Evolutionary conservation across 1,140 invertebrate species (phyloP).

Genomic region (Lepidotrigona ventralis): DNA sequence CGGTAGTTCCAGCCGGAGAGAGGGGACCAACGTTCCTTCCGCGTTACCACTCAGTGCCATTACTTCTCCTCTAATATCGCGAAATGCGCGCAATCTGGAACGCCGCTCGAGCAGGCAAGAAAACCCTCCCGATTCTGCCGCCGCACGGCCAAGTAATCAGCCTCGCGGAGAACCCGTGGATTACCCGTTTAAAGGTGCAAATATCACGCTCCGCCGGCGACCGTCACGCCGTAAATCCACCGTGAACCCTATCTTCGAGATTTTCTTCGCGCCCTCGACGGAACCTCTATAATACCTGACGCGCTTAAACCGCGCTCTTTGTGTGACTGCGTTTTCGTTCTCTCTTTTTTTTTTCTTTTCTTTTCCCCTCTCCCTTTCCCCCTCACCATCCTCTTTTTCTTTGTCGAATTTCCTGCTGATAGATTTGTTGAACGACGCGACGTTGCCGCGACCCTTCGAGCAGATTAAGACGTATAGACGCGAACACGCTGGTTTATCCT

Average conservation of each 20-base stretch:
- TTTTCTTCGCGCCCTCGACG: background rate
- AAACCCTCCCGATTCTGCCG: constrained; percentile 23
- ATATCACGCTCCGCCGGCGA: constrained; percentile 26
- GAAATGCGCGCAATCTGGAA: constrained; percentile 45
- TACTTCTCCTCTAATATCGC: constrained; percentile 43
- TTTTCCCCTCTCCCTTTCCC: too few relatives aligned
- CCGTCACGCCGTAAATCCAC: constrained; percentile 39
- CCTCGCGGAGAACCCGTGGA: constrained; percentile 15
- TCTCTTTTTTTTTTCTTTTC: too few relatives aligned
- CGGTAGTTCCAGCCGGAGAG: background rate
- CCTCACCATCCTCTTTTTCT: background rate
- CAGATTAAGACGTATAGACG: background rate
- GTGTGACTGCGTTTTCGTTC: too few relatives aligned
- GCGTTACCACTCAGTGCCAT: constrained; percentile 34
- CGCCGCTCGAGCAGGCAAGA: constrained; percentile 29
- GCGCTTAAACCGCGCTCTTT: background rate
- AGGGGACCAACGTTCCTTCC: background rate
- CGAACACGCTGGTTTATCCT: too few relatives aligned
- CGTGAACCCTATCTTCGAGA: constrained; percentile 30
- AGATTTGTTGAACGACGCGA: background rate
- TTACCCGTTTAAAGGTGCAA: constrained; percentile 45
- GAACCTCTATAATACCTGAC: background rate
- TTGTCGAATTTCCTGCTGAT: background rate
- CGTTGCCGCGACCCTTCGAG: too few relatives aligned
- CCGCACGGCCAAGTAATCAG: constrained; percentile 34